These are phyloP conservation scores for Nemotelus pantherinus DNA, from an alignment of 2,888 invertebrate species.

Conservation along the genomic window DNA sequence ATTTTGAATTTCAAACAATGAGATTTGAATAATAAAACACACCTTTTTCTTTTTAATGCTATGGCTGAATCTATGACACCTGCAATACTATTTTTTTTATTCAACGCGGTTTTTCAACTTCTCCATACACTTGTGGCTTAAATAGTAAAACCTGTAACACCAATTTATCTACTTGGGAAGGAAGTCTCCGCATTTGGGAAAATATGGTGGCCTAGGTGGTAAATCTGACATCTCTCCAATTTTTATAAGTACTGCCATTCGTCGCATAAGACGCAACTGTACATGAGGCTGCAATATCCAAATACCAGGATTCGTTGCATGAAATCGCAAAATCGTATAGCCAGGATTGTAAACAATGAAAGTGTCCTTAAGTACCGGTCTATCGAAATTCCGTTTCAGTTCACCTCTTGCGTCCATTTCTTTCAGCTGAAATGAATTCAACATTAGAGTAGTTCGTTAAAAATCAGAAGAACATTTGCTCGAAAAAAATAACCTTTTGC, in stretches of 20 bases:
- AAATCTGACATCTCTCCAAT: constrained; percentile 23
- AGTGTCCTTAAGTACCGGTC: constrained; percentile 5
- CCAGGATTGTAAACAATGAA: constrained; percentile 27
- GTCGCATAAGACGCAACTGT: constrained; percentile 1
- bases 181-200: background rate
- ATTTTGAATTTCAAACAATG: too few relatives aligned
- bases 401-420: constrained; percentile 22
- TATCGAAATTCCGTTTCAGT: constrained; percentile 13
- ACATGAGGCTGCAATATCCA: constrained; percentile 25
- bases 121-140: too few relatives aligned
- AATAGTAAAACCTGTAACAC: too few relatives aligned
- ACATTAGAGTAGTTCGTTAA: background rate
- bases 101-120: too few relatives aligned
- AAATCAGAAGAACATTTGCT: background rate
- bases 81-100: too few relatives aligned
- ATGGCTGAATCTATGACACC: too few relatives aligned
- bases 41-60: too few relatives aligned
- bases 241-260: constrained; percentile 9
- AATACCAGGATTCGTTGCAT: constrained; percentile 25
- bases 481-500: constrained; percentile 13
- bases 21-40: too few relatives aligned
- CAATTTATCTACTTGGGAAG: constrained; percentile 5
- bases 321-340: constrained; percentile 24
- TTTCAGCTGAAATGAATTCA: constrained; percentile 1
- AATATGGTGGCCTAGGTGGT: constrained; percentile 3